Base-by-base conservation (phyloP, 2,797 vertebrate species). In the Enteromius anoplus region DNA sequence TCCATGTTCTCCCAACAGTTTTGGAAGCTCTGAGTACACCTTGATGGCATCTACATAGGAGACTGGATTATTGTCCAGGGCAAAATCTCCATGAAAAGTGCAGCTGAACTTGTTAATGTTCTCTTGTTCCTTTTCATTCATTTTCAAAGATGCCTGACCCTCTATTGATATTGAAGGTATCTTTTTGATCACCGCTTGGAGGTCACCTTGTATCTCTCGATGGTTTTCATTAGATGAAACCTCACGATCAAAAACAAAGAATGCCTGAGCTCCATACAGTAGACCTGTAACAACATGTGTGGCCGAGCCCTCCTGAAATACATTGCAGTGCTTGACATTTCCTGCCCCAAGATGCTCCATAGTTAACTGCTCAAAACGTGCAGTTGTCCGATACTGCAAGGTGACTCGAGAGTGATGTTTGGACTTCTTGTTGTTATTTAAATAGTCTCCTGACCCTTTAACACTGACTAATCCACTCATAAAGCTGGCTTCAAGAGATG, bases 191-290 rank as follows among this genome's bases (percentile, higher is more conserved):
- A 79, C 12, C 3, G 82, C 83, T 3, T 89, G 77, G 17, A 93
- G 29, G n/a, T 49, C 86, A 2, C 89, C 89, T 40, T 91, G 64
- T 64, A 92, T 87, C 3, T 88, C 81, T 81, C 91, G 86, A 26
- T 81, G 60, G 26, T 84, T 6, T 85, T 93, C 90, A 0, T 8
- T 34, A 1, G 86, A 34, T 0, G 89, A 90, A 10, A 89, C 62
- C 2, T 90, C 88, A 34, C 45, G 80, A 26, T 93, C 91, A 88
- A 93, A 93, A 14, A 93, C 86, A 77, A 93, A 92, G 82, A 92
- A 92, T 1, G 90, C 90, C 65, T 92, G 88, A 6, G 90, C 92
- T 12, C 92, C 92, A 80, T 93, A 92, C n/a, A 92, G 84, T 6
- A 93, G 55, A 5, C 21, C 92, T 9, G 91, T 90, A 58, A 92